Evolutionary conservation across 2,113 vertebrate genomes (phyloP).

Genomic region (Argyrosomus japonicus): DNA sequence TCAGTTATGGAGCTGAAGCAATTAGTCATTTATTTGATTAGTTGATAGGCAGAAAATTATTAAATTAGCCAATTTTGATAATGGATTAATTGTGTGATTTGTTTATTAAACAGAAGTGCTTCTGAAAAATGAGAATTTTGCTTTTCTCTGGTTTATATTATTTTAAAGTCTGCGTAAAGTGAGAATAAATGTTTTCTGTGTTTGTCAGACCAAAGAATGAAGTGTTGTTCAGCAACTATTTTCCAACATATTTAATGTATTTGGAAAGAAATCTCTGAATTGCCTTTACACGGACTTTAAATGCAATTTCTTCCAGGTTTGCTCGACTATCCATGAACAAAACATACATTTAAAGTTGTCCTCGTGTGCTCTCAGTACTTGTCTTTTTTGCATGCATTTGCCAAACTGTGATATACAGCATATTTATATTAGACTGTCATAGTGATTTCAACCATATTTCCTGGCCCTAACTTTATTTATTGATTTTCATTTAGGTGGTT

Average conservation of each 20-base stretch:
- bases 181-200: no score
- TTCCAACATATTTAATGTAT: no score
- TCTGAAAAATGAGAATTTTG: not conserved
- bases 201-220: no score
- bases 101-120: not conserved
- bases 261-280: no score
- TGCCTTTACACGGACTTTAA: not conserved
- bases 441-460: not conserved
- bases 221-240: no score
- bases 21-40: not conserved
- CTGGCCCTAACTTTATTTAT: slow-evolving; percentile 7
- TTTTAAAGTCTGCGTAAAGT: no score
- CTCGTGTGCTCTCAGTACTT: not conserved
- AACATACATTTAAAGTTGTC: not conserved
- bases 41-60: no score
- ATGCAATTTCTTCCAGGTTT: not conserved
- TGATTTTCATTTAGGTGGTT: slow-evolving; percentile 71
- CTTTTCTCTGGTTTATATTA: not conserved
- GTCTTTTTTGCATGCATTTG: not conserved
- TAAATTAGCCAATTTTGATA: not conserved
- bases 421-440: not conserved
- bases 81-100: not conserved
- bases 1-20: not conserved
- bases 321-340: not conserved
- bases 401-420: not conserved